Percentiles rank a stretch among this genome's conserved stretches.
These are phyloP conservation scores for Cephalophus harveyi DNA, from an alignment of 2,113 vertebrate species.

Conservation along the genomic window DNA sequence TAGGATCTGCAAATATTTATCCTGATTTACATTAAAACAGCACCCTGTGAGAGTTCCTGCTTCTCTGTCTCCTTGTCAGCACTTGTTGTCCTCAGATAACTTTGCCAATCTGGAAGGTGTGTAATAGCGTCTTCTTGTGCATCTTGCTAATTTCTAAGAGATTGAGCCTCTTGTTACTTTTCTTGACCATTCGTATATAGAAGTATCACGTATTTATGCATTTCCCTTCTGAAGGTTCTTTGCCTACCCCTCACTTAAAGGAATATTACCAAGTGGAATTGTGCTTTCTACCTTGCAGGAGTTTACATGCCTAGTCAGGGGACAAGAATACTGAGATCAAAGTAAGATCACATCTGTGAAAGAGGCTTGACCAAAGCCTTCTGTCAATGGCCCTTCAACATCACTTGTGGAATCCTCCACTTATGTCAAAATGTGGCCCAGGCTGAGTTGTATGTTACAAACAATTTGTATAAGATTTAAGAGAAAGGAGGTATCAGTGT, in stretches of 20 bases:
- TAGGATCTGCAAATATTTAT: not conserved
- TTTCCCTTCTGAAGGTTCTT: not conserved
- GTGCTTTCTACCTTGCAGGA: not conserved
- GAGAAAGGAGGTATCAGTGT: not conserved
- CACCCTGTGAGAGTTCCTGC: not conserved
- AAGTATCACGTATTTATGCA: not conserved
- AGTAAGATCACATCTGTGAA: not conserved
- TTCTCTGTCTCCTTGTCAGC: not conserved
- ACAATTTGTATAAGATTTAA: not conserved
- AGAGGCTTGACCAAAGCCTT: not conserved
- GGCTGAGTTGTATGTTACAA: not conserved
- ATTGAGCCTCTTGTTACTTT: not conserved
- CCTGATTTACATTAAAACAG: not conserved
- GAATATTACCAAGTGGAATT: not conserved
- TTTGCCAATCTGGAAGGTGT: not conserved
- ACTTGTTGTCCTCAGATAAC: not conserved
- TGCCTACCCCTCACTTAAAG: not conserved
- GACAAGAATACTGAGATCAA: not conserved
- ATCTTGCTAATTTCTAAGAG: not conserved
- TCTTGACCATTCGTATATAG: not conserved
- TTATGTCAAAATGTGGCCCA: not conserved
- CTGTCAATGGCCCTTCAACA: not conserved
- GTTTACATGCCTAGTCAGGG: not conserved
- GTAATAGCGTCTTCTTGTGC: not conserved
- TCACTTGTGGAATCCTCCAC: not conserved